Conservation (phyloP, 2,797 vertebrate species). For the Periophthalmus magnuspinnatus region DNA sequence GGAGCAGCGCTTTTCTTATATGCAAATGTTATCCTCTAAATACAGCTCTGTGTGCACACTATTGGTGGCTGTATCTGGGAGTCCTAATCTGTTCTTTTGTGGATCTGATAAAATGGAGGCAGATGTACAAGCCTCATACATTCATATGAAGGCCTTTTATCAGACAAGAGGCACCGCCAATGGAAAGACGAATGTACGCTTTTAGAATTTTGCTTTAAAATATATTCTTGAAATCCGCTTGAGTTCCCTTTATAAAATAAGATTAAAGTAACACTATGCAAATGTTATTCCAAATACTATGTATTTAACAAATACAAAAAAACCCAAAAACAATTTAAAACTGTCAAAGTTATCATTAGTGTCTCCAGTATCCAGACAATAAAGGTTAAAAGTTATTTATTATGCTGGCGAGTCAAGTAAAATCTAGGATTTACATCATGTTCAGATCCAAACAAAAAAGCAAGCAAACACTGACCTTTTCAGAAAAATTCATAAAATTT, state of each 20-base stretch:
- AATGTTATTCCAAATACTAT: neutral
- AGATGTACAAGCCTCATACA: conserved; percentile 55
- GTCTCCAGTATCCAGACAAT: too few relatives aligned
- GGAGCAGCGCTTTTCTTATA: neutral
- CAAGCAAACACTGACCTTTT: neutral
- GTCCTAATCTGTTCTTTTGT: conserved; percentile 62
- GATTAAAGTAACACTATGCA: neutral
- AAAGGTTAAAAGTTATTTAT: too few relatives aligned
- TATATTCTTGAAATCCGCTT: neutral
- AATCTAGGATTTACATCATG: neutral
- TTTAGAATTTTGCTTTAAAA: conserved; percentile 25
- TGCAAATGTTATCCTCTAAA: conserved; percentile 16
- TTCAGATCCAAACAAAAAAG: neutral
- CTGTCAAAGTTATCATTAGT: too few relatives aligned
- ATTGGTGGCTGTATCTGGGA: conserved; percentile 39
- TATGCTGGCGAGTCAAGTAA: neutral
- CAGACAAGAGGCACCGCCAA: conserved; percentile 44
- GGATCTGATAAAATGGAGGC: conserved; percentile 54
- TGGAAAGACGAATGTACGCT: conserved; percentile 46
- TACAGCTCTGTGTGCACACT: conserved; percentile 22
- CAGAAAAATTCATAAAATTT: neutral
- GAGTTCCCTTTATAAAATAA: neutral
- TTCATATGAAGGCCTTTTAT: conserved; percentile 64
- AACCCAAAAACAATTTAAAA: too few relatives aligned
- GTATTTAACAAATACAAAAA: neutral